Conservation (phyloP, 2,888 invertebrate genomes). For the Endomychus coccineus region DNA sequence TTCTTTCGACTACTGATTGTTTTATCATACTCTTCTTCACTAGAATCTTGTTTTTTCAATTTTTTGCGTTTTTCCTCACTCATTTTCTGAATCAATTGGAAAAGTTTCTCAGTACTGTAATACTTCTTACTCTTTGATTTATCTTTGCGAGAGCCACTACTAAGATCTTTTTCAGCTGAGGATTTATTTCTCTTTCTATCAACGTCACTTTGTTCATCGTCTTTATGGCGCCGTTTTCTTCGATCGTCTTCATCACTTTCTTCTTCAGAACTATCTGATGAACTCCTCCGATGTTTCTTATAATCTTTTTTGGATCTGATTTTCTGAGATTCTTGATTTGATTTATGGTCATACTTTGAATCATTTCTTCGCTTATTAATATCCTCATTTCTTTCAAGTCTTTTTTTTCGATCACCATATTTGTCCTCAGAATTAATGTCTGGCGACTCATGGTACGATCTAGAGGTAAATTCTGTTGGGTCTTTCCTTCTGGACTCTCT, state of each 20-base stretch:
- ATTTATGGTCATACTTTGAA: constrained; percentile 2
- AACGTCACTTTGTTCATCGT: not conserved
- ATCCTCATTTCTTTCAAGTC: constrained; percentile 11
- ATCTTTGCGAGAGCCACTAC: not conserved
- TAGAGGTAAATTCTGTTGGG: too few species aligned
- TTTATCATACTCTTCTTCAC: too few species aligned
- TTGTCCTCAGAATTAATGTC: too few species aligned
- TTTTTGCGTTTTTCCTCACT: too few species aligned
- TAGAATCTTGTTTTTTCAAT: too few species aligned
- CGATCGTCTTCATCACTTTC: not conserved
- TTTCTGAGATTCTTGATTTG: too few species aligned
- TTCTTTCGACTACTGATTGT: too few species aligned
- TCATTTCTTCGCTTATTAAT: constrained; percentile 12
- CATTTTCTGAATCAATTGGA: constrained; percentile 3
- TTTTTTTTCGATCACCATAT: too few species aligned
- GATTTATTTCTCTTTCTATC: not conserved
- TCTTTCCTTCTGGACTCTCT: too few species aligned
- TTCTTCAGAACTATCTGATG: not conserved
- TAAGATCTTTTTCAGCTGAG: not conserved
- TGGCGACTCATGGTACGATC: too few species aligned
- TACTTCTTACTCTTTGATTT: constrained; percentile 9
- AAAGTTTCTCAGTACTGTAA: constrained; percentile 12
- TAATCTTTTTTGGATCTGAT: constrained; percentile 20
- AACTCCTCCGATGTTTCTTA: constrained; percentile 11
- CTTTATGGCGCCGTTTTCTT: not conserved